Conservation (phyloP, 2,797 vertebrate genomes). For the Malurus splendens region DNA sequence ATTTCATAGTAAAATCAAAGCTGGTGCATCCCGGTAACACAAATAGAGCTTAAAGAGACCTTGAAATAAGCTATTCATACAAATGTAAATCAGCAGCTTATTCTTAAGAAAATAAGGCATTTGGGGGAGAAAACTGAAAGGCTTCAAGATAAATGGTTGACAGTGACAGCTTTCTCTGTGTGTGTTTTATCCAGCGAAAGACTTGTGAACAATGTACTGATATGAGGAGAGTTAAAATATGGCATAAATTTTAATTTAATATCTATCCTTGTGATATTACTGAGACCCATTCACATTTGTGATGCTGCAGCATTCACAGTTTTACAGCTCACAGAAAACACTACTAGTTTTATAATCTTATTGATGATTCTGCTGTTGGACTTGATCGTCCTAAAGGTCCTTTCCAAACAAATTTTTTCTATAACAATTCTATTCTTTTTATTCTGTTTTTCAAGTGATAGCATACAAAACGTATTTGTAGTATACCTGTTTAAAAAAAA, state of each 20-base stretch:
- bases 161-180: not conserved
- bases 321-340: not conserved
- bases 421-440: not conserved
- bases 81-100: slow-evolving; percentile 30
- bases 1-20: slow-evolving; percentile 31
- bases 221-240: not conserved
- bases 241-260: not conserved
- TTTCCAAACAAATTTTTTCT: not conserved
- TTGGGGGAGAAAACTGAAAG: not conserved
- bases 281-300: not conserved
- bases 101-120: slow-evolving; percentile 20
- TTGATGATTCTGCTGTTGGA: not conserved
- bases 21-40: not conserved
- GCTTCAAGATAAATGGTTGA: not conserved
- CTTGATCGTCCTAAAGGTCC: not conserved
- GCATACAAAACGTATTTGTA: not conserved
- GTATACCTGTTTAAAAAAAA: not conserved
- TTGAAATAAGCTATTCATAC: slow-evolving; percentile 4
- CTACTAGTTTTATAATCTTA: not conserved
- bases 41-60: slow-evolving; percentile 12
- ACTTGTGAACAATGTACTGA: not conserved
- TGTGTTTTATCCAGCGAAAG: not conserved
- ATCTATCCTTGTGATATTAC: not conserved
- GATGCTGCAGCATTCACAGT: not conserved
- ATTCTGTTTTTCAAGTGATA: not conserved